Evolutionary conservation across 2,113 vertebrate species (phyloP).

Genomic region (Triplophysa rosa): DNA sequence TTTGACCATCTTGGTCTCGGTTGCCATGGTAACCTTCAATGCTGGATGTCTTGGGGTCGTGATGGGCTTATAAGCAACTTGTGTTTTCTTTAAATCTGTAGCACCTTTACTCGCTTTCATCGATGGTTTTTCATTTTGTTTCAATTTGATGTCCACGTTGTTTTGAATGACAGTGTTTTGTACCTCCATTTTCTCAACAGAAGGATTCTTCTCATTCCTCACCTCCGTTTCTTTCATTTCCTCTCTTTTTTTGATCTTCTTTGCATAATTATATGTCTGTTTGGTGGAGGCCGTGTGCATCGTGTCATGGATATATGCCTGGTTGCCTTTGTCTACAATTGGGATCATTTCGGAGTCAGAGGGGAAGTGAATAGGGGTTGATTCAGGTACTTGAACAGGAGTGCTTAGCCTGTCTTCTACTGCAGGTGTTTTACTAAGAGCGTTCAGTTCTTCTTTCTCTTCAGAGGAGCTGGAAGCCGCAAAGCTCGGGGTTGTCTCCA

Average conservation of each 20-base stretch:
- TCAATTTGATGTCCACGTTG: constrained; percentile 19
- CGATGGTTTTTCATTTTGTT: background rate
- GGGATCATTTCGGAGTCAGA: constrained; percentile 62
- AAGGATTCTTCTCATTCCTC: constrained; percentile 60
- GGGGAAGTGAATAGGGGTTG: background rate
- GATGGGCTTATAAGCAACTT: background rate
- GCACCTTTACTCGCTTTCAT: background rate
- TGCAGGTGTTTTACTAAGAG: constrained; percentile 42
- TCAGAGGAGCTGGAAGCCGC: constrained; percentile 63
- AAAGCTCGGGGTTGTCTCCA: background rate
- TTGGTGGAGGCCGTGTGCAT: constrained; percentile 66
- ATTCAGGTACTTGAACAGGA: background rate
- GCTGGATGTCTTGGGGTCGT: background rate
- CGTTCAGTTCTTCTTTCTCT: constrained; percentile 54
- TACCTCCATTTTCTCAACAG: constrained; percentile 57
- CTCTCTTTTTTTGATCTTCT: constrained; percentile 77
- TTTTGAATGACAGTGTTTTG: constrained; percentile 23
- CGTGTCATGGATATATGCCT: constrained; percentile 67
- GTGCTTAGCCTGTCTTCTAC: constrained; percentile 39
- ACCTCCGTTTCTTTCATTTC: constrained; percentile 65
- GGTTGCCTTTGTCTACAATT: constrained; percentile 67
- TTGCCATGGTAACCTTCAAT: constrained; percentile 1
- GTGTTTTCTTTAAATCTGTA: background rate
- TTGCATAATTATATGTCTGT: constrained; percentile 64
- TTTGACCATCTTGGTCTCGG: background rate